Evolutionary conservation across 2,888 invertebrate species (phyloP).

Genomic region (Spodoptera littoralis): DNA sequence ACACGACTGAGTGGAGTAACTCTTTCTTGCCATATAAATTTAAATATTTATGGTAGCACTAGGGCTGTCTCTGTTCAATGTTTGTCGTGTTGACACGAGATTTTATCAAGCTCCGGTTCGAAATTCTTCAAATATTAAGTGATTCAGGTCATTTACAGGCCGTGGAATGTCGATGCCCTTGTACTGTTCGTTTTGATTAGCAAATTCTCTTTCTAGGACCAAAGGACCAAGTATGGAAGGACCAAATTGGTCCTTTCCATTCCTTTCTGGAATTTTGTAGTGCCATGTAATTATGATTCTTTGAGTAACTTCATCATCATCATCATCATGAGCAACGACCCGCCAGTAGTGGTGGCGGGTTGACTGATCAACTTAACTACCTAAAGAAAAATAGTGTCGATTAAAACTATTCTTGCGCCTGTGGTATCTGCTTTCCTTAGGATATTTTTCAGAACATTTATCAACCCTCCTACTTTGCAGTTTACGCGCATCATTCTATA

Average conservation of each 20-base stretch:
- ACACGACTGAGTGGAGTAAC: constrained; percentile 19
- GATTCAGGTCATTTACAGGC: constrained; percentile 16
- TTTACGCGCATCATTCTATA: constrained; percentile 8
- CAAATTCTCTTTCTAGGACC: neutral
- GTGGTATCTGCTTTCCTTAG: too few relatives aligned
- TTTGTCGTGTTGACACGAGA: constrained; percentile 12
- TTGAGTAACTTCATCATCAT: too few relatives aligned
- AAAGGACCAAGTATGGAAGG: constrained; percentile 1
- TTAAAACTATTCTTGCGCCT: too few relatives aligned
- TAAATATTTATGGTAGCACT: constrained; percentile 26
- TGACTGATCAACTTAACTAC: neutral
- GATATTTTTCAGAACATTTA: neutral
- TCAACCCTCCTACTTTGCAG: constrained; percentile 2
- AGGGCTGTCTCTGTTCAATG: constrained; percentile 21
- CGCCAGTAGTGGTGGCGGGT: too few relatives aligned
- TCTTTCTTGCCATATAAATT: constrained; percentile 33
- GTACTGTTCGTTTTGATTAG: constrained; percentile 8
- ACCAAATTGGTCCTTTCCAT: neutral
- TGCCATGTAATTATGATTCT: too few relatives aligned
- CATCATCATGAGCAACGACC: too few relatives aligned
- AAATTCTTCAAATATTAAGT: constrained; percentile 30
- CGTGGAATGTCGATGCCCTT: constrained; percentile 41
- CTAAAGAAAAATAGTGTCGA: too few relatives aligned
- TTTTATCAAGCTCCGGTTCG: constrained; percentile 30
- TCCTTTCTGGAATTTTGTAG: too few relatives aligned